Conservation (phyloP, 2,113 vertebrate species). For the Rhinolophus ferrumequinum region DNA sequence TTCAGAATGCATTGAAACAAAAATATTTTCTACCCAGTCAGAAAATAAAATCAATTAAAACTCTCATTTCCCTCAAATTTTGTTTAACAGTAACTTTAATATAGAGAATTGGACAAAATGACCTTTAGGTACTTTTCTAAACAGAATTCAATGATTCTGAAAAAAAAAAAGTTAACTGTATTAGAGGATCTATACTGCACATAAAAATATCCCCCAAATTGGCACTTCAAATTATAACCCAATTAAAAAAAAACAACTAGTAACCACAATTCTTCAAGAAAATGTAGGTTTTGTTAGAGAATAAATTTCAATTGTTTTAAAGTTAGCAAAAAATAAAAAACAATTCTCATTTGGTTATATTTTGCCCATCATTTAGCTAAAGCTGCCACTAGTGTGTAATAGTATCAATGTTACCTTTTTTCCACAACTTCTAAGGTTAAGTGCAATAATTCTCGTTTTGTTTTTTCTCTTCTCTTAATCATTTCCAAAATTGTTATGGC, state of each 20-base stretch:
- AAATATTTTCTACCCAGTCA: constrained; percentile 1
- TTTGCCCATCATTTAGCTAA: constrained; percentile 11
- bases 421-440: constrained; percentile 95
- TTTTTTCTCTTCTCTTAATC: constrained; percentile 96
- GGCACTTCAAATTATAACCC: background rate
- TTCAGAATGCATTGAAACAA: constrained; percentile 18
- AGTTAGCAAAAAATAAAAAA: background rate
- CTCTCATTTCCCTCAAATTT: constrained; percentile 3
- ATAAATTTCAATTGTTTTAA: background rate
- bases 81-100: constrained; percentile 12
- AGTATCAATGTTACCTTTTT: constrained; percentile 89
- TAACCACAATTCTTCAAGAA: background rate
- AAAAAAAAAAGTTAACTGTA: background rate
- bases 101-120: constrained; percentile 6
- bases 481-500: constrained; percentile 96
- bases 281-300: background rate
- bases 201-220: background rate
- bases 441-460: constrained; percentile 94
- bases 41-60: constrained; percentile 62
- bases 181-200: background rate
- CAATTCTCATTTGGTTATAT: background rate
- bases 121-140: constrained; percentile 40
- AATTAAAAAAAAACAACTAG: background rate
- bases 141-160: background rate
- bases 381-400: background rate